These are phyloP conservation scores for Artibeus lituratus DNA, from an alignment of 2,797 vertebrate species.

Conservation along the genomic window DNA sequence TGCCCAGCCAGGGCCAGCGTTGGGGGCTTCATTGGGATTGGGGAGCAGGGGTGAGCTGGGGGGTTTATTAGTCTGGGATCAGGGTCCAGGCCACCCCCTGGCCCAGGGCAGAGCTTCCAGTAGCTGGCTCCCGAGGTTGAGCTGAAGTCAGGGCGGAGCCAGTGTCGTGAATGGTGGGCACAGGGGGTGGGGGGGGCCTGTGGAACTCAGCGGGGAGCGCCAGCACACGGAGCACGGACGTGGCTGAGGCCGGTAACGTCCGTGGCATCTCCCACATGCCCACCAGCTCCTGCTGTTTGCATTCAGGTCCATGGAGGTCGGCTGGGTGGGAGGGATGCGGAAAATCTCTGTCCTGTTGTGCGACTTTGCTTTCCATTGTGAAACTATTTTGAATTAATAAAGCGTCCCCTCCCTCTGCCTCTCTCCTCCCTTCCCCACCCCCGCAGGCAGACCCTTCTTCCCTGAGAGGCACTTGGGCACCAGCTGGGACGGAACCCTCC, in stretches of 20 bases:
- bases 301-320: fast-evolving
- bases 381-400: neutral
- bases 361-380: neutral
- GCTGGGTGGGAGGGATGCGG: fast-evolving
- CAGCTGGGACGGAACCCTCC: too few species aligned
- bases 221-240: fast-evolving
- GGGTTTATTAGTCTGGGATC: neutral
- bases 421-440: fast-evolving
- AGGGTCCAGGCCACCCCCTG: neutral
- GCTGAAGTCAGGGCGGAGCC: neutral
- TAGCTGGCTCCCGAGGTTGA: fast-evolving
- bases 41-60: neutral
- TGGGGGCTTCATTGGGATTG: neutral
- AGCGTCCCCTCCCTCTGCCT: neutral
- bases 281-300: fast-evolving
- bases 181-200: too few species aligned
- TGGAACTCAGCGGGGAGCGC: fast-evolving
- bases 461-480: fast-evolving
- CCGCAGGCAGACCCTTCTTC: neutral
- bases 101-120: too few species aligned
- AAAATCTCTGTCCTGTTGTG: neutral
- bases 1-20: too few species aligned
- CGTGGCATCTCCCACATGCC: fast-evolving
- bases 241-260: fast-evolving
- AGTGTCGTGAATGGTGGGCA: fast-evolving